A percentile compares a stretch with the other conserved stretches of the same genome.
Evolutionary conservation across 2,113 vertebrate species (phyloP).

Genomic region (Gasterosteus nipponicus): DNA sequence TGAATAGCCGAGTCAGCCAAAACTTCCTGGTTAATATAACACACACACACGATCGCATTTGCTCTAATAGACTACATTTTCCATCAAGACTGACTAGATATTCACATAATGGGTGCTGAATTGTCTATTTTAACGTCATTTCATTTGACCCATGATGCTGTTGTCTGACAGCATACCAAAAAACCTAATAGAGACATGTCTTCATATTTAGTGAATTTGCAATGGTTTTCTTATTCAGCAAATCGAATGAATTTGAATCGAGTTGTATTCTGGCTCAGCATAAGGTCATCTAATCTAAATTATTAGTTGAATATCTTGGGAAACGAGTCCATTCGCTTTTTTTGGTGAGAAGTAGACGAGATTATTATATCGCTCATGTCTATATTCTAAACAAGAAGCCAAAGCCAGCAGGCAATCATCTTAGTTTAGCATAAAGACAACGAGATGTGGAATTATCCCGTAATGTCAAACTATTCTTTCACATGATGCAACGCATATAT

Average conservation of each 20-base stretch:
- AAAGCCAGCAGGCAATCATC: not conserved
- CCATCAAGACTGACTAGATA: too few relatives aligned
- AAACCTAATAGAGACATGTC: not conserved
- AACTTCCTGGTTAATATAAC: not conserved
- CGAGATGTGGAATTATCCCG: not conserved
- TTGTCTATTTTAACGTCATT: not conserved
- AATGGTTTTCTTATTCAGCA: not conserved
- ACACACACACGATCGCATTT: not conserved
- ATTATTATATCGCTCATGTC: not conserved
- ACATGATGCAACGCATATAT: not conserved
- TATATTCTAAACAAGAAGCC: constrained; percentile 7
- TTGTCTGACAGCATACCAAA: not conserved
- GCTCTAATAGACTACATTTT: not conserved
- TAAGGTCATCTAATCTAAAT: not conserved
- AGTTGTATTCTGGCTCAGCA: not conserved
- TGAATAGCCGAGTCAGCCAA: not conserved
- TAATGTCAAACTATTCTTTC: not conserved
- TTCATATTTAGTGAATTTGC: not conserved
- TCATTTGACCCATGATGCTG: not conserved
- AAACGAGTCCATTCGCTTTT: not conserved
- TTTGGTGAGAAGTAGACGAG: not conserved
- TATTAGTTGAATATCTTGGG: not conserved
- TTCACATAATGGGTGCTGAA: too few relatives aligned
- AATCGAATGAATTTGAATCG: not conserved
- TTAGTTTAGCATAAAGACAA: not conserved